Percentiles rank a stretch among this genome's conserved stretches.
Conservation (phyloP, 1,140 invertebrate genomes). For the Aethina tumida region DNA sequence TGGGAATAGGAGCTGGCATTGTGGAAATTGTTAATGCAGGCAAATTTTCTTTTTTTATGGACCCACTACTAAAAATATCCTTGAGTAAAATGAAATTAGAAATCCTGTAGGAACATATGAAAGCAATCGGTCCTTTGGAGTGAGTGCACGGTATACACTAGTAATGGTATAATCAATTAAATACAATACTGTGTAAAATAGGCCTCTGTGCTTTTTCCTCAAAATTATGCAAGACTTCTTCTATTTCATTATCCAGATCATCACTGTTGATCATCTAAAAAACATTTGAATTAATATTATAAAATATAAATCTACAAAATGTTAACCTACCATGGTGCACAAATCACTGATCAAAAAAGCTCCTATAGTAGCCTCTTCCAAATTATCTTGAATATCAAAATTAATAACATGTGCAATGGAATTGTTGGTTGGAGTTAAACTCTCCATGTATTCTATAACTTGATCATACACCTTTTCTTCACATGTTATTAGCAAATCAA, state of each 20-base stretch:
- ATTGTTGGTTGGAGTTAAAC: slow-evolving; percentile 58
- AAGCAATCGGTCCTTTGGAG: no score
- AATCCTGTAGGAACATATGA: no score
- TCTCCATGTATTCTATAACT: slow-evolving; percentile 69
- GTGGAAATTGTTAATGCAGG: no score
- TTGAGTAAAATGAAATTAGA: no score
- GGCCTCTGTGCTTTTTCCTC: slow-evolving; percentile 80
- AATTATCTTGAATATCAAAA: slow-evolving; percentile 98
- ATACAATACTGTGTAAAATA: slow-evolving; percentile 87
- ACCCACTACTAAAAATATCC: no score
- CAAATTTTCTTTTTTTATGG: no score
- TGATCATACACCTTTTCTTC: slow-evolving; percentile 99
- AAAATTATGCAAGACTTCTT: slow-evolving; percentile 92
- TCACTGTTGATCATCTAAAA: slow-evolving; percentile 78
- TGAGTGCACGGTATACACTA: no score
- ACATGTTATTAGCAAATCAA: slow-evolving; percentile 95
- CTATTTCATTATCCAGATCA: slow-evolving; percentile 97
- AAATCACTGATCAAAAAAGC: slow-evolving; percentile 97
- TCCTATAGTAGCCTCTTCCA: slow-evolving; percentile 98
- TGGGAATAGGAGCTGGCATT: no score
- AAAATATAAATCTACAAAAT: slow-evolving; percentile 2
- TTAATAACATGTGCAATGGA: slow-evolving; percentile 94
- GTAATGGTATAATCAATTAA: slow-evolving; percentile 59
- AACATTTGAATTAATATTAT: slow-evolving; percentile 21
- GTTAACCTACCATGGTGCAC: slow-evolving; percentile 63